Percentiles rank a stretch among this genome's conserved stretches.
These are phyloP conservation scores for Halictus ligatus DNA, from an alignment of 2,888 invertebrate species.

Conservation along the genomic window DNA sequence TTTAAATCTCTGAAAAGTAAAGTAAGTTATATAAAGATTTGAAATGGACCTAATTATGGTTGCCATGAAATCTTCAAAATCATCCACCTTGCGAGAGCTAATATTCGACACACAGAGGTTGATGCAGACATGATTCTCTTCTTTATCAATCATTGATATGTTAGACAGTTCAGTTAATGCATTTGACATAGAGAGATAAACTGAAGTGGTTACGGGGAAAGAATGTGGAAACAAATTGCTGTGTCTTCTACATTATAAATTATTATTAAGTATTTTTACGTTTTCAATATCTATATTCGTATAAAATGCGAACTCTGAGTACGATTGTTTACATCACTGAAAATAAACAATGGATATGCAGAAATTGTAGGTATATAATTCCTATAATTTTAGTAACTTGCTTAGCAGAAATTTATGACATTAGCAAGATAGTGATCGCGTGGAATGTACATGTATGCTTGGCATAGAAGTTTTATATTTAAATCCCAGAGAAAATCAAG, in stretches of 20 bases:
- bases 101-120: background rate
- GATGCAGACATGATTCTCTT: background rate
- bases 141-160: constrained; percentile 2
- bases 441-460: background rate
- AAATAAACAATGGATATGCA: background rate
- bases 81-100: background rate
- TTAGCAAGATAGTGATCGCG: background rate
- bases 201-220: background rate
- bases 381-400: background rate
- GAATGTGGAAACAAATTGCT: background rate
- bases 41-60: background rate
- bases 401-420: background rate
- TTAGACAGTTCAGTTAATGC: background rate
- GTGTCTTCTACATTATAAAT: background rate
- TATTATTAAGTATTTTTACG: background rate
- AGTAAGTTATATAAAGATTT: background rate
- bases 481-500: constrained; percentile 36
- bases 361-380: background rate
- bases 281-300: background rate
- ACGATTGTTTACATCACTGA: background rate
- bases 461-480: constrained; percentile 34
- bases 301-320: background rate
- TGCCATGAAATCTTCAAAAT: background rate
- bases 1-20: no score
- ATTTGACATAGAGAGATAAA: background rate